Conservation (phyloP, 1,140 invertebrate genomes). For the Formica exsecta region DNA sequence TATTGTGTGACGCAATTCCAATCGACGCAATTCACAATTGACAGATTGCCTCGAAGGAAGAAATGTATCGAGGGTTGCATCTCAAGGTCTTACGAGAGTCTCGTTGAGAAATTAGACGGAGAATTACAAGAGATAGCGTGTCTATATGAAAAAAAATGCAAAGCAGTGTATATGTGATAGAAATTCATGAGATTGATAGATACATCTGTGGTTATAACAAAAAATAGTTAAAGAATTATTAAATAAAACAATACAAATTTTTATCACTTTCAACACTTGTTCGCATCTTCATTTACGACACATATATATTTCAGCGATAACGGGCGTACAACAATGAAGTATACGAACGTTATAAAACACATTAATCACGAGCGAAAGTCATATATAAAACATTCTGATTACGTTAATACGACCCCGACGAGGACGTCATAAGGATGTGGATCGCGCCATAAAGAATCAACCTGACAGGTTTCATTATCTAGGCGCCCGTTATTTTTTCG, state of each 20-base stretch:
- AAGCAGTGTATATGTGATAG: not conserved
- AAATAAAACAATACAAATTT: slow-evolving; percentile 1
- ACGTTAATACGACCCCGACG: slow-evolving; percentile 37
- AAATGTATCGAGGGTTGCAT: slow-evolving; percentile 14
- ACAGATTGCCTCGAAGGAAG: not conserved
- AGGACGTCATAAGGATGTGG: slow-evolving; percentile 39
- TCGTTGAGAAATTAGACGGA: not conserved
- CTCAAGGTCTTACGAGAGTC: slow-evolving; percentile 44
- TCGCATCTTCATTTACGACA: not conserved
- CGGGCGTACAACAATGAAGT: slow-evolving; percentile 21
- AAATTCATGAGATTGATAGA: slow-evolving; percentile 14
- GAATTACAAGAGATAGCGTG: not conserved
- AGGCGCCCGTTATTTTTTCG: slow-evolving; percentile 24
- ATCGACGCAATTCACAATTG: slow-evolving; percentile 34
- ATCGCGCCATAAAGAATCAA: slow-evolving; percentile 2
- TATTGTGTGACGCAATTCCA: slow-evolving; percentile 34
- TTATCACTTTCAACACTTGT: slow-evolving; percentile 22
- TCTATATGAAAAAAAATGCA: slow-evolving; percentile 51
- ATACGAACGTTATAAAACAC: slow-evolving; percentile 8
- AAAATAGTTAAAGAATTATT: not conserved
- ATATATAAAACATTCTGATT: slow-evolving; percentile 26
- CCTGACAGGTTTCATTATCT: slow-evolving; percentile 40
- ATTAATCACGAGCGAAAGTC: slow-evolving; percentile 57
- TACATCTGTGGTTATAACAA: not conserved
- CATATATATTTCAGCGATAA: slow-evolving; percentile 27